These are phyloP conservation scores for Argynnis bischoffii DNA, from an alignment of 2,888 invertebrate species.

Conservation along the genomic window DNA sequence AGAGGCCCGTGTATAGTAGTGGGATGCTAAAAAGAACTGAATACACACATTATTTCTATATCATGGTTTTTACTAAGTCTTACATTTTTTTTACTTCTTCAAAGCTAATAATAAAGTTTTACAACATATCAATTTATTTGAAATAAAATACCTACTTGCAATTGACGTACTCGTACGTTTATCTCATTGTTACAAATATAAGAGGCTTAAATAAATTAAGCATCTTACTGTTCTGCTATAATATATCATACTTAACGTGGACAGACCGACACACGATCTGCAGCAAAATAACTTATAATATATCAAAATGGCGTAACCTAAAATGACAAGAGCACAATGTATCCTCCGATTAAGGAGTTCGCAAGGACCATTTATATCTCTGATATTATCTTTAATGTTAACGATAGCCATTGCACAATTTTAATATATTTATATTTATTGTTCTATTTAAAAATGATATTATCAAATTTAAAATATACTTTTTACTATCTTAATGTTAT, in stretches of 20 bases:
- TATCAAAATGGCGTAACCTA: conserved; percentile 21
- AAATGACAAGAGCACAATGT: conserved; percentile 19
- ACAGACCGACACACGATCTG: background rate
- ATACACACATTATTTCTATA: too few species aligned
- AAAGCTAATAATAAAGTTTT: too few species aligned
- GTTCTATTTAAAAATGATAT: too few species aligned
- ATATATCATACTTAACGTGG: conserved; percentile 4
- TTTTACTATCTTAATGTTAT: too few species aligned
- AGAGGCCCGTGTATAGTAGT: too few species aligned
- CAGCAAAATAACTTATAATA: conserved; percentile 14
- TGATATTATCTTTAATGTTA: conserved; percentile 10
- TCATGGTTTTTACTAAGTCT: too few species aligned
- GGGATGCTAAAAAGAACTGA: too few species aligned
- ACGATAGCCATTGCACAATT: background rate
- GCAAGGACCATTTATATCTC: conserved; percentile 22
- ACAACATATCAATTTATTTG: too few species aligned
- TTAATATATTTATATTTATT: background rate
- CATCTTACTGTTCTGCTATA: background rate
- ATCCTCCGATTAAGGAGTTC: conserved; percentile 20
- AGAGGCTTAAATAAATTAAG: background rate
- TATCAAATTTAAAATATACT: too few species aligned
- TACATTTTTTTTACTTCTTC: too few species aligned
- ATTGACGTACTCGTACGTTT: too few species aligned
- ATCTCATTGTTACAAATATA: background rate
- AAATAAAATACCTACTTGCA: too few species aligned